Base-by-base conservation (phyloP, 2,888 invertebrate species). In the Drosophila tanythrix region DNA sequence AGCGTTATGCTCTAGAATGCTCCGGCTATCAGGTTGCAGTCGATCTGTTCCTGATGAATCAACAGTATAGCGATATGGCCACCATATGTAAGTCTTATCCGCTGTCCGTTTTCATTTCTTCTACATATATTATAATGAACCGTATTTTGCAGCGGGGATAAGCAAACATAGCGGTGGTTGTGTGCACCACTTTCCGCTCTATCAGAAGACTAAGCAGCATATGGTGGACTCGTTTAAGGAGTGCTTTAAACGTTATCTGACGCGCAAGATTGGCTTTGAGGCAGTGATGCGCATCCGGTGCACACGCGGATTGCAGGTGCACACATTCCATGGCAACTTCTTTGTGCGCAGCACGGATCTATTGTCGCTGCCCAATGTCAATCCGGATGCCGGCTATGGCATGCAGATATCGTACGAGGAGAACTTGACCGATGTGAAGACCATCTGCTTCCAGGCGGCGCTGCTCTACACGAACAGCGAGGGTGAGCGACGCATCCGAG, bases 251-350 rank as follows among this genome's bases (percentile, higher is more conserved):
- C 94, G 99, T 18, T 99, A 99, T 94, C 94, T 99, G 65, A 97
- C 97, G 0, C 94, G 99, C 80, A 99, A 99, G 94, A 98, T 99
- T 79, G 99, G 99, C 55, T 99, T 99, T 93, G 99, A 99, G 93
- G 98, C 99, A 7, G 99, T 99, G 29, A 98, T 99, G 98, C 94
- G 99, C 85, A 96, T 99, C 79, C 95, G 99, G 8, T 99, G 99
- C 92, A 98, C 99, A 2, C 95, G 96, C 91, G 99, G 99, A 21
- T 94, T 99, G 67, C 95, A 97, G 33, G 98, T 99, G 88, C 99
- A 99, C 94, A 98, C 99, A 91, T 99, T 99, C 96, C 99, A 99
- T 94, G 99, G 99, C 48, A 99, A 99, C 94, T 99, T 99, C 95
- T 99, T 99, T 94, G 99, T 99, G 58, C 95, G 99, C 5, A 99